phyloP scores from a whole-genome alignment of 2,797 vertebrate species.

The Ispidina lecontei region DNA sequence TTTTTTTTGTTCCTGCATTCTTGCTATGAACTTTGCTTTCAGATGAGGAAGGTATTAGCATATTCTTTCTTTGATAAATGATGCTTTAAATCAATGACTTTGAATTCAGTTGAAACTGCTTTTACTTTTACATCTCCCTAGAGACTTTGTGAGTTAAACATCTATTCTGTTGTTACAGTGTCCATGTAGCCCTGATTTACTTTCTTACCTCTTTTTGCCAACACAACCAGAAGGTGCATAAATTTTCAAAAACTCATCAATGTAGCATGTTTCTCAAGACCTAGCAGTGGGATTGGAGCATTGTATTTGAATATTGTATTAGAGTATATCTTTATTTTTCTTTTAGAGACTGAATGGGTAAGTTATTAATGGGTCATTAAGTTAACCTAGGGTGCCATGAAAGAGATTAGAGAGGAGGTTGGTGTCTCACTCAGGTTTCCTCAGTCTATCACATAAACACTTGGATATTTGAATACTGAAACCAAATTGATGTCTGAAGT shows the following conservation, averaged over 20 bases:
- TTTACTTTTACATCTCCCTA: neutral
- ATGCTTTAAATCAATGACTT: neutral
- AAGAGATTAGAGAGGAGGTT: neutral
- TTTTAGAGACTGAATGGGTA: neutral
- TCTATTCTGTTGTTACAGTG: neutral
- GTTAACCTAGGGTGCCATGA: neutral
- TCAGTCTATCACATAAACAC: neutral
- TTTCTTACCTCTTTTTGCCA: neutral
- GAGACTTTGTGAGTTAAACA: neutral
- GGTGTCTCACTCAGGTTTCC: neutral
- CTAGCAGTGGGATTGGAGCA: neutral
- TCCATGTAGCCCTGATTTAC: neutral
- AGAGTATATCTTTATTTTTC: neutral
- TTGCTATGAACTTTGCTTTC: neutral
- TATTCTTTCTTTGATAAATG: neutral
- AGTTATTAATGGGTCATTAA: neutral
- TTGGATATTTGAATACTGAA: neutral
- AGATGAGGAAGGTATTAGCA: neutral
- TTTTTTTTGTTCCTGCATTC: neutral
- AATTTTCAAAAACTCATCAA: neutral
- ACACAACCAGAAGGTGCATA: neutral
- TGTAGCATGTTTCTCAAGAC: neutral
- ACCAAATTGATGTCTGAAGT: neutral
- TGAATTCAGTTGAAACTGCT: neutral
- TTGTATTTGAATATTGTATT: neutral